Evolutionary conservation across 2,113 vertebrate species (phyloP), one percentile per base, ranked within the genome.

Genomic region (Colossoma macropomum): DNA sequence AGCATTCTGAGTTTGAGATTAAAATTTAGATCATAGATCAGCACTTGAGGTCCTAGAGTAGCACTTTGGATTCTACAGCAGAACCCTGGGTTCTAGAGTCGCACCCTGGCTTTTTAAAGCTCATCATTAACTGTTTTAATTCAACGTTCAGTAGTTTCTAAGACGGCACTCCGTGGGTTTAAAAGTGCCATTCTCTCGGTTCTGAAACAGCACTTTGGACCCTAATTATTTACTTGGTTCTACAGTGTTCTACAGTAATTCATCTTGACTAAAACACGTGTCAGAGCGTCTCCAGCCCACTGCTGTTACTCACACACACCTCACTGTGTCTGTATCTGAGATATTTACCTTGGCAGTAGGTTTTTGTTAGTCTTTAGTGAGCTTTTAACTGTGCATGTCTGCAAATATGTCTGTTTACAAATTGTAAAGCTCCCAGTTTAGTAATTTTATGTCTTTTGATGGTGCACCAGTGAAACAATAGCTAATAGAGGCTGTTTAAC

Each of bases 361-460:
- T 6, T 2, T 68, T 34, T 41, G 32, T 3, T 38, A 41, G 30
- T 34, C 15, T 69, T n/a, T 28, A 8, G 6, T 69, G 66, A 69
- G 23, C 21, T 41, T 45, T 69, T 69, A 38, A 69, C 15, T n/a
- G 66, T 9, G 66, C 11, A 32, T 13, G 23, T 38, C 9, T 21
- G 16, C 32, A 69, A 41, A 69, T 69, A 38, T 41, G 9, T 69
- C 66, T 69, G 66, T 69, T 69, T 38, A 15, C 32, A 69, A 69
- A 38, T 32, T 69, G 66, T 69, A 38, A 69, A 38, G 66, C 66
- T 69, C 66, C 66, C 66, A 69, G 66, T 69, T 69, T 69, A 41
- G 66, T 16, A 21, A 41, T 41, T 10, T 23, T 69, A 21, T 69
- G 19, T 38, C 32, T 38, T 69, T 69, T 69, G 66, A 69, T 69